phyloP scores from a whole-genome alignment of 2,797 vertebrate genomes.

The Scolopax rusticola region DNA sequence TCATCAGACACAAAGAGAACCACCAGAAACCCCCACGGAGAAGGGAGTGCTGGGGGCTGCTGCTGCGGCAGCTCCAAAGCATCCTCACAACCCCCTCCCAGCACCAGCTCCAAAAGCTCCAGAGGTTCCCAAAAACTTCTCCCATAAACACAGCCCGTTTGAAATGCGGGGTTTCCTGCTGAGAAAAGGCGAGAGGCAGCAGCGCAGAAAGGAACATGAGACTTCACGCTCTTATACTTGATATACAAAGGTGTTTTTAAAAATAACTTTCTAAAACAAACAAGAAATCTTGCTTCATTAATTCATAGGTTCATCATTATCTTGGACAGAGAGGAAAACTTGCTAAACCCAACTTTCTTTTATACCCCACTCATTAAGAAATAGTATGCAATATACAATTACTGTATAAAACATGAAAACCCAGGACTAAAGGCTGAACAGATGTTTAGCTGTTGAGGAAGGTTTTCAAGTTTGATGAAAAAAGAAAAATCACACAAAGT shows the following conservation, averaged over 20 bases:
- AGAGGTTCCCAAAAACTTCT: not conserved
- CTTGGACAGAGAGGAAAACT: not conserved
- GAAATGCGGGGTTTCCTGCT: not conserved
- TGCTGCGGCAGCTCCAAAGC: fast-evolving
- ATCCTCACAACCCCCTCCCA: not conserved
- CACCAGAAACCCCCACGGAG: not conserved
- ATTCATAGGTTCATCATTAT: not conserved
- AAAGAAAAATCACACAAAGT: not conserved
- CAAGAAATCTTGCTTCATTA: not conserved
- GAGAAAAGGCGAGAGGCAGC: not conserved
- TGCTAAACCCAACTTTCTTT: not conserved
- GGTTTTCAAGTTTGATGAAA: not conserved
- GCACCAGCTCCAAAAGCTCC: not conserved
- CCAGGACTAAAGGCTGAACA: not conserved
- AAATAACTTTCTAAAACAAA: not conserved
- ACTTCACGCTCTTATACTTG: not conserved
- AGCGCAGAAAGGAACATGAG: not conserved
- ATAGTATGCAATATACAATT: not conserved
- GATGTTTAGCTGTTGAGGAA: not conserved
- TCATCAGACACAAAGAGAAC: not conserved
- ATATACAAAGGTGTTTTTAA: not conserved
- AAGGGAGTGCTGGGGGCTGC: not conserved
- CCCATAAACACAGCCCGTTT: not conserved
- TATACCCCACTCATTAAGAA: not conserved
- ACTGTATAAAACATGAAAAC: fast-evolving